Percentiles rank a stretch among this genome's conserved stretches.
phyloP scores from a whole-genome alignment of 1,140 invertebrate species.

The Heliconius congener region DNA sequence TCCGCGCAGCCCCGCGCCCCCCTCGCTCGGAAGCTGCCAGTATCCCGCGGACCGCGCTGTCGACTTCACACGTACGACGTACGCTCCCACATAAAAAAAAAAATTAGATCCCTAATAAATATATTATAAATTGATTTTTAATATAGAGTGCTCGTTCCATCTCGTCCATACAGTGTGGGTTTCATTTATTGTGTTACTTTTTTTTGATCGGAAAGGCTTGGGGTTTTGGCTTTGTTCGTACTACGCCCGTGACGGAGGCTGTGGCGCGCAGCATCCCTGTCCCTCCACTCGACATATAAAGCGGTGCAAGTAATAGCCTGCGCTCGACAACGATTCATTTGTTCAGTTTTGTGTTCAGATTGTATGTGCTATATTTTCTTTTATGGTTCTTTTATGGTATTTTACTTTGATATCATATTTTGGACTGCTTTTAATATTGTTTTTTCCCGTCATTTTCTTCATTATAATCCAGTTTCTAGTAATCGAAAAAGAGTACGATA shows the following conservation, averaged over 20 bases:
- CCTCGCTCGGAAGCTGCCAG: constrained; percentile 67
- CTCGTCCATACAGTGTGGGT: constrained; percentile 47
- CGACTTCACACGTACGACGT: constrained; percentile 61
- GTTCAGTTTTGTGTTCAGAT: neutral
- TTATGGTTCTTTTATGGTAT: neutral
- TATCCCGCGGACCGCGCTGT: constrained; percentile 71
- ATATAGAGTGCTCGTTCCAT: constrained; percentile 49
- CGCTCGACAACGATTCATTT: constrained; percentile 28
- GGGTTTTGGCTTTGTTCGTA: constrained; percentile 66
- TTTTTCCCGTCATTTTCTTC: too few relatives aligned
- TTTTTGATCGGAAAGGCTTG: constrained; percentile 50
- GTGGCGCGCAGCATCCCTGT: constrained; percentile 72
- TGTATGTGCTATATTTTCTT: neutral
- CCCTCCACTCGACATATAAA: constrained; percentile 25
- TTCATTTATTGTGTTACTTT: constrained; percentile 55
- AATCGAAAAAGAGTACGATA: too few relatives aligned
- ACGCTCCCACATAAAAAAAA: constrained; percentile 40
- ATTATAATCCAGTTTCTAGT: too few relatives aligned
- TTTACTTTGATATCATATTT: neutral
- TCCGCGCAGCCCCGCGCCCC: constrained; percentile 70
- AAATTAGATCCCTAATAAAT: constrained; percentile 25
- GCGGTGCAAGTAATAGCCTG: constrained; percentile 26
- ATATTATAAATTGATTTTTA: constrained; percentile 41
- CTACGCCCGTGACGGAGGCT: constrained; percentile 69
- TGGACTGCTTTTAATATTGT: neutral